A percentile compares a stretch with the other conserved stretches of the same genome.
These are phyloP conservation scores for Austrolebias charrua DNA, from an alignment of 2,797 vertebrate genomes.

Conservation along the genomic window DNA sequence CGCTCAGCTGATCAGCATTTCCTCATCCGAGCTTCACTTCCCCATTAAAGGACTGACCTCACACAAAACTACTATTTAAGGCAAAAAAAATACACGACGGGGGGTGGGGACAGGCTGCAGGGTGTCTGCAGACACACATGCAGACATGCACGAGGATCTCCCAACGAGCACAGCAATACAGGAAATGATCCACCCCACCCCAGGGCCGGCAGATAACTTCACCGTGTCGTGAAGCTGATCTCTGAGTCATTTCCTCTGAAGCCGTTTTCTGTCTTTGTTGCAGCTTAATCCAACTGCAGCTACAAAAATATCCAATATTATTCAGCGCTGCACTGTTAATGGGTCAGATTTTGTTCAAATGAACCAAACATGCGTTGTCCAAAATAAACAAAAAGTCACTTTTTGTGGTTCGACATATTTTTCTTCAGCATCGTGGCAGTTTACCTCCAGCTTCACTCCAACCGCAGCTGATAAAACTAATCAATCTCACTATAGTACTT, in stretches of 20 bases:
- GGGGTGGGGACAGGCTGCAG: constrained; percentile 42
- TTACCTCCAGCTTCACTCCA: too few species aligned
- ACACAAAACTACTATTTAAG: constrained; percentile 78
- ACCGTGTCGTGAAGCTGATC: constrained; percentile 80
- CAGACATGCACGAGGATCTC: constrained; percentile 52
- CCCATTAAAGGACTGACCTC: constrained; percentile 77
- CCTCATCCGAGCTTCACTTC: constrained; percentile 62
- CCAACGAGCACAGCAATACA: constrained; percentile 70
- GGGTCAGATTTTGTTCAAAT: not conserved
- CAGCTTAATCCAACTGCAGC: constrained; percentile 12
- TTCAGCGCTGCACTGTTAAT: not conserved
- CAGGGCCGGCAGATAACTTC: constrained; percentile 75
- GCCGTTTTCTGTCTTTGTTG: constrained; percentile 29
- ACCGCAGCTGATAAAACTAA: not conserved
- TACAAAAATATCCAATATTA: constrained; percentile 1
- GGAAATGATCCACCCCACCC: constrained; percentile 85
- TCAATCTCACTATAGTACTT: not conserved
- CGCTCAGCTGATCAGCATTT: constrained; percentile 46
- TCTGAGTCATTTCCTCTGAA: constrained; percentile 80
- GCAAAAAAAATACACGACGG: constrained; percentile 54
- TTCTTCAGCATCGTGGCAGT: too few species aligned
- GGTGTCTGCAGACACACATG: constrained; percentile 10
- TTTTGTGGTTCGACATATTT: too few species aligned
- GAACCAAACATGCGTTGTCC: not conserved
- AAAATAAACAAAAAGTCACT: not conserved